Base-by-base conservation (phyloP, 2,113 vertebrate species). In the Scortum barcoo region DNA sequence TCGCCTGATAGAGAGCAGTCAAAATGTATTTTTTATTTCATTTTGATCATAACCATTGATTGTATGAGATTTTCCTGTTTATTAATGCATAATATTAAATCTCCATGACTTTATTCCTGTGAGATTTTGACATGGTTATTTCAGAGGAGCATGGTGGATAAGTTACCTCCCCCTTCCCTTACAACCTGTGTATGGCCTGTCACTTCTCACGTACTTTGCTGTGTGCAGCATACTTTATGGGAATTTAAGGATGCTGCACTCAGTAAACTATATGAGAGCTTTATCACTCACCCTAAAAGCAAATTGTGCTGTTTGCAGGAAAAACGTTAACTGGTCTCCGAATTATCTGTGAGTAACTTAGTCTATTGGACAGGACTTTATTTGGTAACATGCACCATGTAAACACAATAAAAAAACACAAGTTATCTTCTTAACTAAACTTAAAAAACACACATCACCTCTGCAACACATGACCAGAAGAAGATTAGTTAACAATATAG, bases 21-120 rank as follows among this genome's bases (percentile, higher is more conserved):
- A 93, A 91, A 93, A 89, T 92, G 93, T 95, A 88, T 96, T 96
- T 96, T 94, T 95, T 91, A 95, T 95, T 95, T 91, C 56, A 79
- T 88, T 93, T 84, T 91, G 93, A 96, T 95, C 96, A 95, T 96
- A 97, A 96, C 89, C 92, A 89, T 95, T 96, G 93, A 94, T 95
- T 96, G 95, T 94, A 95, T 91, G 95, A 78, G 70, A 93, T 90
- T 90, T 90, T 95, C 92, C 86, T 94, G 94, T 95, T 94, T 92
- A 92, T 94, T 94, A 89, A 86, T 96, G 95, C 96, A 96, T 95
- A 96, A 95, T 96, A 97, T 95, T 95, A 97, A 96, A 95, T 95
- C 96, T 96, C 96, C 95, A 95, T 96, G 96, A 97, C 95, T 96
- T 93, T 95, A 96, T 91, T 94, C 94, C 76, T 73, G 71, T 11